Evolutionary conservation across 1,140 invertebrate genomes (phyloP).

Genomic region (Helicoverpa armigera): DNA sequence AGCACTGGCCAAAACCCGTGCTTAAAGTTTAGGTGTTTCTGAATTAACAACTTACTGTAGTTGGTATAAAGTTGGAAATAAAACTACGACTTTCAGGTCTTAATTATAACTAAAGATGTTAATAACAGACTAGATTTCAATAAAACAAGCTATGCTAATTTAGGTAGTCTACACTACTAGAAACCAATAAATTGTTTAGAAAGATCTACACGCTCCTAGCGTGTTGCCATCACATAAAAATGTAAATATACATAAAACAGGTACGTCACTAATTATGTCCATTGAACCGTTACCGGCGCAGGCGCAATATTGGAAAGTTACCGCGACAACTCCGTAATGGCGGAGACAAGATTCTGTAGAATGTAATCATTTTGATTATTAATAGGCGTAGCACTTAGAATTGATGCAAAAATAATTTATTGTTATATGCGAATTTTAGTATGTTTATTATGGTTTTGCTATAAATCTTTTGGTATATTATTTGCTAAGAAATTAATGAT

Average conservation of each 20-base stretch:
- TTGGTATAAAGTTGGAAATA: too few relatives aligned
- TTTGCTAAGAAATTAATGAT: too few relatives aligned
- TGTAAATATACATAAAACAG: conserved; percentile 45
- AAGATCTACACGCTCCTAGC: conserved; percentile 2
- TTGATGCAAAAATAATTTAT: neutral
- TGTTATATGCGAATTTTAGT: too few relatives aligned
- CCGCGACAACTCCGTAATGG: conserved; percentile 9
- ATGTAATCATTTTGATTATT: conserved; percentile 19
- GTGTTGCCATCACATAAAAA: conserved; percentile 19
- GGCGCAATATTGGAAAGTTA: conserved; percentile 50
- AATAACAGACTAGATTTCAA: too few relatives aligned
- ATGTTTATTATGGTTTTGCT: too few relatives aligned
- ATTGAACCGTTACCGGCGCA: conserved; percentile 46
- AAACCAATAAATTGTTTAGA: conserved; percentile 8
- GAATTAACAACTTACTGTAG: too few relatives aligned
- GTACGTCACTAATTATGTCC: conserved; percentile 50
- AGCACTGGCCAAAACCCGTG: too few relatives aligned
- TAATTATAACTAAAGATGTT: too few relatives aligned
- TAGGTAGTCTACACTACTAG: neutral
- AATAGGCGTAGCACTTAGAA: neutral
- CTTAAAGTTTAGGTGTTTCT: too few relatives aligned
- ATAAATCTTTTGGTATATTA: too few relatives aligned
- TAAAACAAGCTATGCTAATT: neutral
- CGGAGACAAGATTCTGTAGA: neutral
- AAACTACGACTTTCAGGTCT: too few relatives aligned